A percentile compares a stretch with the other conserved stretches of the same genome.
These are phyloP conservation scores for Bemisia tabaci DNA, from an alignment of 1,140 invertebrate genomes.

Conservation along the genomic window DNA sequence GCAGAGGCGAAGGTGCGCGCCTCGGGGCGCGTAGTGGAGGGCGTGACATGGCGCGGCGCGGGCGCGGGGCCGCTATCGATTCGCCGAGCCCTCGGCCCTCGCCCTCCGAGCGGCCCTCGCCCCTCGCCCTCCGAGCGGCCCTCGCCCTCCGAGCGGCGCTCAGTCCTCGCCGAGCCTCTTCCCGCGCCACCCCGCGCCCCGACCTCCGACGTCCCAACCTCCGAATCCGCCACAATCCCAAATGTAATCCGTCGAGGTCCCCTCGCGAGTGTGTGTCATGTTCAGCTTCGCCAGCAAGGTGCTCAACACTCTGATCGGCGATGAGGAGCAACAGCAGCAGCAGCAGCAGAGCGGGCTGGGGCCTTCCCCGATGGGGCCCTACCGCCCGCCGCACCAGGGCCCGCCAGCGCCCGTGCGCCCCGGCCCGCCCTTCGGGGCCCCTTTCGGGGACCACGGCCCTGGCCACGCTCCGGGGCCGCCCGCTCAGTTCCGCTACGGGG, in stretches of 20 bases:
- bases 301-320: conserved; percentile 33
- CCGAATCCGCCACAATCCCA: neutral
- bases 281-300: conserved; percentile 35
- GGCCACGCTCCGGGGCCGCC: conserved; percentile 10
- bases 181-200: too few relatives aligned
- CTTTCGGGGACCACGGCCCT: neutral
- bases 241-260: too few relatives aligned
- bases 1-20: neutral
- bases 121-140: neutral
- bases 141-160: neutral
- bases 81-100: neutral
- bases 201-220: neutral
- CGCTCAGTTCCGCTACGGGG: conserved; percentile 13
- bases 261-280: too few relatives aligned
- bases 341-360: conserved; percentile 7
- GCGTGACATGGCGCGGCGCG: neutral
- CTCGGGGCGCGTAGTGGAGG: neutral
- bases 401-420: neutral
- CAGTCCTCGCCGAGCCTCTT: too few relatives aligned
- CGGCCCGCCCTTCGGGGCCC: neutral
- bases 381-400: conserved; percentile 3
- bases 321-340: conserved; percentile 24
- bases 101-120: neutral
- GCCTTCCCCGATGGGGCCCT: neutral
- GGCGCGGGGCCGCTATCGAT: neutral